phyloP scores from a whole-genome alignment of 2,797 vertebrate species.

The Anas bahamensis region DNA sequence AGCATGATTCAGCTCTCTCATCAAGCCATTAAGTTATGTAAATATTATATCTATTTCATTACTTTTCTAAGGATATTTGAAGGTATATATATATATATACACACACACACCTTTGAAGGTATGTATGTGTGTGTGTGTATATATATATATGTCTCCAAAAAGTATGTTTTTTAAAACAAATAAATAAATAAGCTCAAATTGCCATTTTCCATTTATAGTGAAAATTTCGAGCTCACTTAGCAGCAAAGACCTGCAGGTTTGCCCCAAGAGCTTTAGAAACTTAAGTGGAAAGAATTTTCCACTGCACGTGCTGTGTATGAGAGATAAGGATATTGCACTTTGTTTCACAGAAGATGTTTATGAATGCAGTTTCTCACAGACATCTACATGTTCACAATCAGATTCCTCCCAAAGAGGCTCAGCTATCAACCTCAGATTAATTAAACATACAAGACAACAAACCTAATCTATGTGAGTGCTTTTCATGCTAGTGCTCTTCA shows the following conservation, averaged over 20 bases:
- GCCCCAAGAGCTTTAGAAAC: not conserved
- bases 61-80: not conserved
- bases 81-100: not conserved
- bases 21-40: not conserved
- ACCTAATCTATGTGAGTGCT: not conserved
- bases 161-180: not conserved
- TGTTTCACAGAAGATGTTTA: not conserved
- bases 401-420: not conserved
- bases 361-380: not conserved
- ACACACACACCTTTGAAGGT: not conserved
- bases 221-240: slow-evolving; percentile 8
- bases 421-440: not conserved
- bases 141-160: not conserved
- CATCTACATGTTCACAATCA: not conserved
- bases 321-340: not conserved
- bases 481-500: not conserved
- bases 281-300: not conserved
- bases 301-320: not conserved
- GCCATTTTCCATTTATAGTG: not conserved
- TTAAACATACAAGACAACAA: not conserved
- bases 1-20: not conserved
- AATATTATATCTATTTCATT: slow-evolving; percentile 3
- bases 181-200: slow-evolving; percentile 41
- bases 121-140: no score
- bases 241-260: not conserved